Evolutionary conservation across 37 sponge, comb jelly and placozoan species (phyloP).

Genomic region (Hormiphora californensis): DNA sequence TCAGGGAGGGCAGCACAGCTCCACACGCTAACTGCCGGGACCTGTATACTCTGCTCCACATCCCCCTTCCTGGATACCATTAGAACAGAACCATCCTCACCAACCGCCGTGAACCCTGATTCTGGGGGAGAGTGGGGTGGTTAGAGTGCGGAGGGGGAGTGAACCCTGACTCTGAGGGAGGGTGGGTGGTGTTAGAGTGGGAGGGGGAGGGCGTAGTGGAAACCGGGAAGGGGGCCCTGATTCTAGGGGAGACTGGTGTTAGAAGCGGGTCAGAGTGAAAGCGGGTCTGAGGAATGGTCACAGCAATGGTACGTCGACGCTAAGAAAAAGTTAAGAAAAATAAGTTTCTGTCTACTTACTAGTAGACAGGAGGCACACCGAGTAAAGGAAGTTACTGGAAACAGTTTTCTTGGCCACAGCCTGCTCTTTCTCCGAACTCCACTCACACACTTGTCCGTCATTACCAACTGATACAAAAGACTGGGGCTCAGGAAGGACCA

Average conservation of each 20-base stretch:
- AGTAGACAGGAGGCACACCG: not conserved
- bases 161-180: not conserved
- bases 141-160: not conserved
- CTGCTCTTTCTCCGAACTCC: too few species aligned
- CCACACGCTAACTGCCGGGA: constrained; percentile 42
- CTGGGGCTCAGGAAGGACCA: not conserved
- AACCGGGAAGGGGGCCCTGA: not conserved
- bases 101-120: not conserved
- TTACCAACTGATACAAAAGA: constrained; percentile 36
- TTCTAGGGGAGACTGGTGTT: not conserved
- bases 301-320: not conserved
- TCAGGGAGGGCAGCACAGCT: constrained; percentile 37
- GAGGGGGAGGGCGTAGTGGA: not conserved
- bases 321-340: too few species aligned
- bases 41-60: constrained; percentile 1
- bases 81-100: not conserved
- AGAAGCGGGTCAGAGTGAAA: too few species aligned
- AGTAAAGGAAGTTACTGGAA: constrained; percentile 52
- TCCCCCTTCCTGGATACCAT: not conserved
- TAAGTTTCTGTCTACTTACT: not conserved
- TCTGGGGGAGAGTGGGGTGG: not conserved
- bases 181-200: too few species aligned
- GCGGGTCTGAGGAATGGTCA: not conserved
- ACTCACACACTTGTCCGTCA: constrained; percentile 6
- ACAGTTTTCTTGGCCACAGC: too few species aligned